A percentile compares a stretch with the other conserved stretches of the same genome.
Conservation (phyloP, 2,888 invertebrate genomes). For the Euspilapteryx auroguttella region DNA sequence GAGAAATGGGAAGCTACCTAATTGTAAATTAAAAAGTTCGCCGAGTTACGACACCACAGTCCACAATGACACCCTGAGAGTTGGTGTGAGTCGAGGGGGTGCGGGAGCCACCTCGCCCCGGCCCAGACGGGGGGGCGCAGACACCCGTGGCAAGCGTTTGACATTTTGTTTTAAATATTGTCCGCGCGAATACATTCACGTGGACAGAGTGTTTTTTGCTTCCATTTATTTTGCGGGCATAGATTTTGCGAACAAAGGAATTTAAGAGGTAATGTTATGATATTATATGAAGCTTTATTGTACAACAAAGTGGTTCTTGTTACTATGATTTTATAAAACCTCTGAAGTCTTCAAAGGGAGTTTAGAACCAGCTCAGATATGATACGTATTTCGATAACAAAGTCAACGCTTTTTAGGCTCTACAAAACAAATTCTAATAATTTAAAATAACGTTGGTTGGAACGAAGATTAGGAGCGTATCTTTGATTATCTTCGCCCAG, state of each 20-base stretch:
- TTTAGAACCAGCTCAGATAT: no score
- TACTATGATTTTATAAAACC: no score
- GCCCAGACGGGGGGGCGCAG: constrained; percentile 16
- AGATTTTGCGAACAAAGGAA: not conserved
- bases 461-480: no score
- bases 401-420: not conserved
- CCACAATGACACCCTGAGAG: constrained; percentile 52
- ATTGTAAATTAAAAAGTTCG: constrained; percentile 63
- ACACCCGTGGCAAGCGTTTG: constrained; percentile 57
- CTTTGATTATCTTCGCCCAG: no score
- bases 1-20: constrained; percentile 62
- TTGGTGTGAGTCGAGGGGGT: constrained; percentile 11
- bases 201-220: constrained; percentile 56
- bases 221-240: constrained; percentile 20
- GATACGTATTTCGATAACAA: no score
- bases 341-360: no score
- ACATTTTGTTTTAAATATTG: constrained; percentile 63
- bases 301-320: no score
- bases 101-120: constrained; percentile 12
- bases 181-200: constrained; percentile 56
- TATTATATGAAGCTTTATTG: no score
- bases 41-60: constrained; percentile 61
- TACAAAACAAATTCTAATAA: not conserved
- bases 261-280: not conserved
- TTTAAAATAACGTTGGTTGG: no score